Conservation (phyloP, 2,797 vertebrate species). For the Taenioides sp. region DNA sequence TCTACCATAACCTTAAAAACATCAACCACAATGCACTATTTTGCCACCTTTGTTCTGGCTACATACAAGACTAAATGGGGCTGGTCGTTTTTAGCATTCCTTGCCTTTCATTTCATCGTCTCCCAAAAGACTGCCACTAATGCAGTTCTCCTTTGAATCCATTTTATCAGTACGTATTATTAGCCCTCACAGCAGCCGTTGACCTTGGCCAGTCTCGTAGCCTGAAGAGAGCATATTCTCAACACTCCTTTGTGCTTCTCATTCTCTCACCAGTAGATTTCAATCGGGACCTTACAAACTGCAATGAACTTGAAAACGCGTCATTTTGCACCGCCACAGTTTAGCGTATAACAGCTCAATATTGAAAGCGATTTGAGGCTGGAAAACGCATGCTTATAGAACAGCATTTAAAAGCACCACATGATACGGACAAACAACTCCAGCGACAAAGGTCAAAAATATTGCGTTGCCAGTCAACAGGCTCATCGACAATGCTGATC, state of each 20-base stretch:
- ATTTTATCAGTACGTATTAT: slow-evolving; percentile 63
- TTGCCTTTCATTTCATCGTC: slow-evolving; percentile 54
- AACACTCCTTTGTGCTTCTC: slow-evolving; percentile 45
- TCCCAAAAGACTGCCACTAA: slow-evolving; percentile 60
- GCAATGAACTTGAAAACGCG: slow-evolving; percentile 29
- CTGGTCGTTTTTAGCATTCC: slow-evolving; percentile 43
- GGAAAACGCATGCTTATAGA: slow-evolving; percentile 57
- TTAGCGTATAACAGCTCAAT: slow-evolving; percentile 8
- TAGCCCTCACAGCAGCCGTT: slow-evolving; percentile 55
- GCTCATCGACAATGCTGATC: slow-evolving; percentile 63
- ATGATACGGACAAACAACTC: slow-evolving; percentile 62
- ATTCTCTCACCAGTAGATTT: slow-evolving; percentile 38
- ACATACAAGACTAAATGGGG: slow-evolving; percentile 37
- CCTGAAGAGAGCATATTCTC: slow-evolving; percentile 53
- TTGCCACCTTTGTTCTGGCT: slow-evolving; percentile 15
- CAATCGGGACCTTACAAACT: slow-evolving; percentile 31
- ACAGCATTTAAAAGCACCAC: slow-evolving; percentile 61
- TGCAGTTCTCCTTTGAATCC: slow-evolving; percentile 57
- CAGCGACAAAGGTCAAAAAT: slow-evolving; percentile 66
- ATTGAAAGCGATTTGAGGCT: slow-evolving; percentile 34
- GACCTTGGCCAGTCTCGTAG: slow-evolving; percentile 72
- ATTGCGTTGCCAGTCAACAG: slow-evolving; percentile 68
- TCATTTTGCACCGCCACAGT: slow-evolving; percentile 10
- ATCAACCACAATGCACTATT: neutral
- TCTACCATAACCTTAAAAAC: neutral